phyloP scores from a whole-genome alignment of 2,113 vertebrate species.

The Orcinus orca region DNA sequence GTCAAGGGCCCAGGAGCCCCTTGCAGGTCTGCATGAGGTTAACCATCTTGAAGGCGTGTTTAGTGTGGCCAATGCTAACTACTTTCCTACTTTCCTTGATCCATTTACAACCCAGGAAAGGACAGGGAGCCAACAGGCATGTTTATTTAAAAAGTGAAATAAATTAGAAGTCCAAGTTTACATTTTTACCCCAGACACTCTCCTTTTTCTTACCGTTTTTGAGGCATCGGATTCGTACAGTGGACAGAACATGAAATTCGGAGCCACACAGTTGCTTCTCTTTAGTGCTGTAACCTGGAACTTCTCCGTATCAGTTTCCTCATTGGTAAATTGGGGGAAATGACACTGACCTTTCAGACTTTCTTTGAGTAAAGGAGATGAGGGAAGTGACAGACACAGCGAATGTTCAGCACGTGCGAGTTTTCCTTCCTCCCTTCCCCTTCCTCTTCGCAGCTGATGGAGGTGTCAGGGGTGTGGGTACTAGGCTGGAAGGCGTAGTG shows the following conservation, averaged over 20 bases:
- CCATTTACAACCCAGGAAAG: background rate
- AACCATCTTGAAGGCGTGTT: background rate
- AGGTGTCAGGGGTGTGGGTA: background rate
- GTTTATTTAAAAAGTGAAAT: background rate
- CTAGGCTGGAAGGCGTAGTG: background rate
- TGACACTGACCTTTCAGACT: background rate
- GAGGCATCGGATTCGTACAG: background rate
- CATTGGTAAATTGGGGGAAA: background rate
- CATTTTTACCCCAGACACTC: background rate
- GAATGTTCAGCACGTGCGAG: background rate
- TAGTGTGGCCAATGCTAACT: background rate
- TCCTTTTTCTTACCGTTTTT: background rate
- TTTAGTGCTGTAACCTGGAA: background rate
- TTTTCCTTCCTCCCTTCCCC: background rate
- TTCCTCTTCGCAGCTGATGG: background rate
- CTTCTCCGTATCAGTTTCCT: background rate
- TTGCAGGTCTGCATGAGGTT: too few relatives aligned
- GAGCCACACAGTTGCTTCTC: background rate
- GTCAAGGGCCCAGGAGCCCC: background rate
- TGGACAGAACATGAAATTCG: background rate
- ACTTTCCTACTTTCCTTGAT: background rate
- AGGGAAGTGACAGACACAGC: background rate
- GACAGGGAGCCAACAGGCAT: background rate
- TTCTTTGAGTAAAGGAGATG: background rate
- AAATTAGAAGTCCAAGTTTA: background rate